Conservation (phyloP, 2,797 vertebrate species). For the Taeniopygia guttata region DNA sequence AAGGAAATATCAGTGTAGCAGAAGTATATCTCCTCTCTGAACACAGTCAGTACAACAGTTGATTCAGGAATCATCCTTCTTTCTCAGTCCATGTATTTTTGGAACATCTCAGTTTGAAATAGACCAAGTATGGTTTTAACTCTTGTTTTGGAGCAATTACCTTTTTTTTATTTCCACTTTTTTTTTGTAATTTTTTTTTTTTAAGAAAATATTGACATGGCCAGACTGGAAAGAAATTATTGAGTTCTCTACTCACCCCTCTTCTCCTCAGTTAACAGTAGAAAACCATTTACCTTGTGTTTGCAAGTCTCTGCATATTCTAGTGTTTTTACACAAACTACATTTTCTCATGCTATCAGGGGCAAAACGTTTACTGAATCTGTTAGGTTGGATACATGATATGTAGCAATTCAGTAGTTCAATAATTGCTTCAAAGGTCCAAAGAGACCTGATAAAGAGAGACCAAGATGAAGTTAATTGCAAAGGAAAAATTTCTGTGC, state of each 20-base stretch:
- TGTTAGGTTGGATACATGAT: not conserved
- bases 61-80: not conserved
- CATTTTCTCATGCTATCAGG: not conserved
- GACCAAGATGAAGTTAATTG: not conserved
- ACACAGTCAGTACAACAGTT: not conserved
- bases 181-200: not conserved
- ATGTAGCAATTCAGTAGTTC: not conserved
- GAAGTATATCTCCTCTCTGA: not conserved
- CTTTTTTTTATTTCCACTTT: not conserved
- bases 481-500: not conserved
- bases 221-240: not conserved
- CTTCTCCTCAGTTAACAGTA: not conserved
- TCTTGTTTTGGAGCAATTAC: not conserved
- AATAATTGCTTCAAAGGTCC: not conserved
- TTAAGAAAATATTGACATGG: not conserved
- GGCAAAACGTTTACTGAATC: not conserved
- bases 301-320: not conserved
- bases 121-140: not conserved
- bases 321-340: not conserved
- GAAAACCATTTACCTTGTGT: not conserved
- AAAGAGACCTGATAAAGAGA: not conserved
- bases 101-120: not conserved
- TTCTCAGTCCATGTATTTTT: not conserved
- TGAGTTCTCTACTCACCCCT: not conserved
- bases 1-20: not conserved